Evolutionary conservation across 1,140 invertebrate species (phyloP).

Genomic region (Mylabris phalerata): DNA sequence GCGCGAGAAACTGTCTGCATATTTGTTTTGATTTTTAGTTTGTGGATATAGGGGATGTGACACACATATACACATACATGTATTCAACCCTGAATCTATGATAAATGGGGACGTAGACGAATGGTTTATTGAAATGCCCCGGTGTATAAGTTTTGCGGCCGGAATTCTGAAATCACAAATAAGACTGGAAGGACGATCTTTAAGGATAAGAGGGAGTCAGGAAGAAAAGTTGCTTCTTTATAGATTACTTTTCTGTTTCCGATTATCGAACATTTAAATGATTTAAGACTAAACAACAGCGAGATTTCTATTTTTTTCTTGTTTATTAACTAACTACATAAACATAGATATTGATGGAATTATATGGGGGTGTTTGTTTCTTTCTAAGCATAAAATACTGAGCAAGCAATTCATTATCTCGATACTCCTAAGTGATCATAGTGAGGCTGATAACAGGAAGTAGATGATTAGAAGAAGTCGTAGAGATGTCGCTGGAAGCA

Average conservation of each 20-base stretch:
- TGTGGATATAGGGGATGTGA: neutral
- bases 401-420: conserved; percentile 15
- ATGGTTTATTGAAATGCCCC: conserved; percentile 39
- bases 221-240: conserved; percentile 19
- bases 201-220: conserved; percentile 8
- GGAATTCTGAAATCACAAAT: conserved; percentile 28
- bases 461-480: conserved; percentile 25
- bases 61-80: too few relatives aligned
- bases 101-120: conserved; percentile 35
- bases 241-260: conserved; percentile 26
- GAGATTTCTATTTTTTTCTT: neutral
- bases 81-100: conserved; percentile 18
- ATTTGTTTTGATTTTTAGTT: conserved; percentile 35
- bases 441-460: conserved; percentile 15
- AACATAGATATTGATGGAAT: too few relatives aligned
- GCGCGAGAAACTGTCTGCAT: conserved; percentile 31
- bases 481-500: conserved; percentile 22
- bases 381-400: neutral
- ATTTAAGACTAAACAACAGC: conserved; percentile 1
- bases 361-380: too few relatives aligned
- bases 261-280: conserved; percentile 9
- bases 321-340: too few relatives aligned
- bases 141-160: conserved; percentile 26
- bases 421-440: conserved; percentile 12
- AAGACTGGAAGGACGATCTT: conserved; percentile 5